Conservation (phyloP, 1,140 invertebrate species). For the Drosophila orena region DNA sequence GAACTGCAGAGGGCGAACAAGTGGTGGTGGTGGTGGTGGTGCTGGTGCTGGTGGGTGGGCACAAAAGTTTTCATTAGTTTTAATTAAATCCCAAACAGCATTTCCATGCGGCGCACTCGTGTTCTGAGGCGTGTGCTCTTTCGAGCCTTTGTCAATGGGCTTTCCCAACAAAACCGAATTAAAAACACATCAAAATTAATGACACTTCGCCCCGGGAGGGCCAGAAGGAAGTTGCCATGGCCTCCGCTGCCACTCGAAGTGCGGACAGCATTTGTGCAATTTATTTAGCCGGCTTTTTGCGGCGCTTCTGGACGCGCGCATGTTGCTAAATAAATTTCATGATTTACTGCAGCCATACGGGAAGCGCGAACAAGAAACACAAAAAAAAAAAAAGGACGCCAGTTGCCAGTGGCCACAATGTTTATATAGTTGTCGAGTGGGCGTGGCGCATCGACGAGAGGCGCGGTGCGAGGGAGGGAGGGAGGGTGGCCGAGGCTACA, state of each 20-base stretch:
- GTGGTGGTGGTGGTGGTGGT: too few relatives aligned
- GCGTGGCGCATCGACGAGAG: slow-evolving; percentile 27
- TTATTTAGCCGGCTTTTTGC: slow-evolving; percentile 58
- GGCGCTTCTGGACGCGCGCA: slow-evolving; percentile 31
- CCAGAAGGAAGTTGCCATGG: slow-evolving; percentile 21
- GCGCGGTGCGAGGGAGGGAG: slow-evolving; percentile 25
- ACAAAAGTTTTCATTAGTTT: slow-evolving; percentile 81
- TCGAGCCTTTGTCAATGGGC: slow-evolving; percentile 69
- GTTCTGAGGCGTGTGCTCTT: slow-evolving; percentile 43
- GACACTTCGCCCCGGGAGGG: slow-evolving; percentile 27
- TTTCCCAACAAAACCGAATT: slow-evolving; percentile 72
- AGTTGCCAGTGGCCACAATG: slow-evolving; percentile 64
- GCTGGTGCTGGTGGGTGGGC: background rate
- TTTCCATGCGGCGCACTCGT: slow-evolving; percentile 32
- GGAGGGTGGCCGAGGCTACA: slow-evolving; percentile 45
- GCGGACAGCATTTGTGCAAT: slow-evolving; percentile 62
- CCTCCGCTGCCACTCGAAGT: slow-evolving; percentile 54
- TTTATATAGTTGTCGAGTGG: slow-evolving; percentile 57
- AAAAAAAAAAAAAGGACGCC: slow-evolving; percentile 29
- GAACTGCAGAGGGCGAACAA: slow-evolving; percentile 7
- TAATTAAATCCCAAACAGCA: slow-evolving; percentile 78
- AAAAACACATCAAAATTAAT: slow-evolving; percentile 79
- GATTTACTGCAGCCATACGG: slow-evolving; percentile 70
- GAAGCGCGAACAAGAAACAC: slow-evolving; percentile 34
- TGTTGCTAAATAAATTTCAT: slow-evolving; percentile 70